Evolutionary conservation across 1,140 invertebrate genomes (phyloP), one percentile per base, ranked within the genome.

Genomic region (Nomia melanderi): DNA sequence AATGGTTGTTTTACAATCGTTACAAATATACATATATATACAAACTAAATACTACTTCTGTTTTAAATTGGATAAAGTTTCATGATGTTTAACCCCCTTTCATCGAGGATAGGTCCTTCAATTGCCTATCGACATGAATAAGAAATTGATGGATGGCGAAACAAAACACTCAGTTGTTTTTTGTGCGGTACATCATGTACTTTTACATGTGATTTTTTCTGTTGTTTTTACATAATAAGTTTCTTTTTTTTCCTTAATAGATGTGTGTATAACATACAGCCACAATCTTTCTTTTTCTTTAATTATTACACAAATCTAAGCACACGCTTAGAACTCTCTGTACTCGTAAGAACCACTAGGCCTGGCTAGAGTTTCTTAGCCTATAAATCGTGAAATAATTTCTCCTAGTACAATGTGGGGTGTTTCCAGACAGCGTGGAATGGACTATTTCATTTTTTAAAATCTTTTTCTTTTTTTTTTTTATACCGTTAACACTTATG

Each of bases 401-500:
- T 73, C 72, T 39, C 60, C 67, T 85, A 82, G 36, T 83, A 75
- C 83, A 77, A 50, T 78, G 85, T 79, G 84, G 72, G 66, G 69
- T 80, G 12, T 50, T 88, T 82, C 79, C 84, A 90, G 81, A 87
- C 78, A 83, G 83, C 14, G 82, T 85, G 85, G 88, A 91, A 91
- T 90, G 88, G 88, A 91, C 77, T 83, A 79, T 85, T 80, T 74
- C 85, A 85, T 87, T 81, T 77, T 84, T 84, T 87, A 79, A 87
- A 87, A 86, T 88, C 56, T 69, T 86, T 78, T 85, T 86, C 86
- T 74, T 84, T 88, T 39, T 73, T 86, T 78, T 85, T 87, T 86
- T 78, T 85, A 86, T 88, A 87, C 85, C 87, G 83, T 90, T 90
- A 88, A 91, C 82, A 86, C 81, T 88, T 60, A 88, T 79, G 85